phyloP scores from a whole-genome alignment of 2,888 invertebrate species.

The Nemoura dubitans region DNA sequence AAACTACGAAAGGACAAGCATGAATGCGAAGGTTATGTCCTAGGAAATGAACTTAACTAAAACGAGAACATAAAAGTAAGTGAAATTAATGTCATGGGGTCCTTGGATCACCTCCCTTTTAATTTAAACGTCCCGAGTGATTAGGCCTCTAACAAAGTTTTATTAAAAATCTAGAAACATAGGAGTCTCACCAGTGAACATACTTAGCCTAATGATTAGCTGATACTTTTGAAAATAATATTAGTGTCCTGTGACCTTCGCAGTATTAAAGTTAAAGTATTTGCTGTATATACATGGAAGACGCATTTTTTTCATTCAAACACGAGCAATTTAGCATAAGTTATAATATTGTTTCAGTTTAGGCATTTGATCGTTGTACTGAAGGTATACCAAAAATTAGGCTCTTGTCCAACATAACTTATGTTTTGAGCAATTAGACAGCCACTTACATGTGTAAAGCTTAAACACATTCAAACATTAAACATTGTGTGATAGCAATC shows the following conservation, averaged over 20 bases:
- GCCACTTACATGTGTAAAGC: not conserved
- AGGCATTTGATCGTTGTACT: not conserved
- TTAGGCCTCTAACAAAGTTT: not conserved
- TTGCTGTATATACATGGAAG: not conserved
- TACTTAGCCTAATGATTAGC: not conserved
- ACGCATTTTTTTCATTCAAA: not conserved
- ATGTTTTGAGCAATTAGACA: not conserved
- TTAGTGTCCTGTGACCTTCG: not conserved
- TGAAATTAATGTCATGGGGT: not conserved
- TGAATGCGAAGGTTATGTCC: not conserved
- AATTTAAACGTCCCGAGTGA: not conserved
- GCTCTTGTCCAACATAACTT: not conserved
- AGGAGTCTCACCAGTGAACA: not conserved
- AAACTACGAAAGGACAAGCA: constrained; percentile 32
- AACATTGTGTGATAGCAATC: not conserved
- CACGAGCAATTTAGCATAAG: not conserved
- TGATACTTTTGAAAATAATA: not conserved
- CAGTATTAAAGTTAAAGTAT: not conserved
- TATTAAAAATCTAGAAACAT: not conserved
- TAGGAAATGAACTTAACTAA: not conserved
- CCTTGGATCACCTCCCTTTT: not conserved
- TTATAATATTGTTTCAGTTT: not conserved
- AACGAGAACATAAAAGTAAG: not conserved
- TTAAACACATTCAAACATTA: not conserved
- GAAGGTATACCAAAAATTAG: not conserved